Conservation (phyloP, 2,113 vertebrate genomes). For the Ivindomyrus marchei region DNA sequence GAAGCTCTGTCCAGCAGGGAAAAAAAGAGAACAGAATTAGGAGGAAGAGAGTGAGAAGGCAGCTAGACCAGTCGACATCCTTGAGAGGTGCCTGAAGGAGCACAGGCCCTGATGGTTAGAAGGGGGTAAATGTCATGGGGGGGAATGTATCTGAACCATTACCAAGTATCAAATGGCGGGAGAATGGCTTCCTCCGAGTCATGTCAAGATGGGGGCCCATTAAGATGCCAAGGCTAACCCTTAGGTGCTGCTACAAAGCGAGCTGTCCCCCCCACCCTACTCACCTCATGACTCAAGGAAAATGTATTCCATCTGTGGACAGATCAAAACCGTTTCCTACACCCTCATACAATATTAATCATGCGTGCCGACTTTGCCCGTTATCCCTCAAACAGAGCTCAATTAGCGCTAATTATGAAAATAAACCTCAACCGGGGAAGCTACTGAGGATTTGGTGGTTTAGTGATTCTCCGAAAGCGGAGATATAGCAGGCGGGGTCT, state of each 20-base stretch:
- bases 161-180: slow-evolving; percentile 28
- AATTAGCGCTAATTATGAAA: slow-evolving; percentile 47
- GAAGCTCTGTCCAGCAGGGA: slow-evolving; percentile 72
- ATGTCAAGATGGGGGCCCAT: slow-evolving; percentile 26
- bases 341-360: slow-evolving; percentile 39
- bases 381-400: slow-evolving; percentile 27
- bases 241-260: neutral
- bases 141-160: slow-evolving; percentile 30
- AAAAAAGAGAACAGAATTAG: neutral
- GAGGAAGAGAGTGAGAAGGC: neutral
- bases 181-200: slow-evolving; percentile 23
- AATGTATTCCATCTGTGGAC: slow-evolving; percentile 14
- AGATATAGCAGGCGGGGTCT: neutral
- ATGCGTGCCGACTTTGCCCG: slow-evolving; percentile 10
- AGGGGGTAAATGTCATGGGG: neutral
- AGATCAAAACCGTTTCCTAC: slow-evolving; percentile 20
- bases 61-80: neutral
- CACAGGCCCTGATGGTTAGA: neutral
- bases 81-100: neutral
- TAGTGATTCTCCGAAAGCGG: neutral
- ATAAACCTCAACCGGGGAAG: slow-evolving; percentile 33
- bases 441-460: neutral
- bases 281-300: neutral
- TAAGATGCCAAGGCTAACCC: slow-evolving; percentile 11
- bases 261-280: neutral